phyloP scores from a whole-genome alignment of 2,888 invertebrate genomes.

The Calameuta pallipes region DNA sequence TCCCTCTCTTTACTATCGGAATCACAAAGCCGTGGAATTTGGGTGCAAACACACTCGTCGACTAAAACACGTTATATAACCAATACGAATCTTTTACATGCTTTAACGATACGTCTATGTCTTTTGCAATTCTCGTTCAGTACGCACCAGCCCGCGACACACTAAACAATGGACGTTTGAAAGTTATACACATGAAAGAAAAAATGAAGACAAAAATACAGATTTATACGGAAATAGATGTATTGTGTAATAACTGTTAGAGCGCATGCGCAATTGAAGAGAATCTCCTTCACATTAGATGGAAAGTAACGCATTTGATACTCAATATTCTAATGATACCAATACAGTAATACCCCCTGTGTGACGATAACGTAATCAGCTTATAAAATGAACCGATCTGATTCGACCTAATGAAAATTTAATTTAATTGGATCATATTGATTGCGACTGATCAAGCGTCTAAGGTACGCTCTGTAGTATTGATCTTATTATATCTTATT shows the following conservation, averaged over 20 bases:
- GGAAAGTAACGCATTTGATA: not conserved
- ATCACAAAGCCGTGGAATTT: not conserved
- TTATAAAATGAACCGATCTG: not conserved
- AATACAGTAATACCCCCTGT: too few relatives aligned
- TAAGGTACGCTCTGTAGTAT: not conserved
- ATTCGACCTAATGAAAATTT: not conserved
- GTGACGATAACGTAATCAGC: not conserved
- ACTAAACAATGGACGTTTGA: not conserved
- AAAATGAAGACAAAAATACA: not conserved
- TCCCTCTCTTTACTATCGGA: constrained; percentile 13
- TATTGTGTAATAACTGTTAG: not conserved
- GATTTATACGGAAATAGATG: not conserved
- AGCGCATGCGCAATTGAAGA: not conserved
- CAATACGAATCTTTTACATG: not conserved
- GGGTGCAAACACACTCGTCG: not conserved
- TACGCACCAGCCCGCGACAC: not conserved
- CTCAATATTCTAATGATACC: not conserved
- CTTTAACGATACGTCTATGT: not conserved
- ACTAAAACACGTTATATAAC: not conserved
- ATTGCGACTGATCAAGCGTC: not conserved
- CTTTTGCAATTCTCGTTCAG: not conserved
- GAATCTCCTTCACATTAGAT: not conserved
- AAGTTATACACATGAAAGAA: not conserved
- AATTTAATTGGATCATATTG: not conserved
- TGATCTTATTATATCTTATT: not conserved